Percentiles rank a stretch among this genome's conserved stretches.
These are phyloP conservation scores for Ariopsis seemanni DNA, from an alignment of 2,113 vertebrate genomes.

Conservation along the genomic window DNA sequence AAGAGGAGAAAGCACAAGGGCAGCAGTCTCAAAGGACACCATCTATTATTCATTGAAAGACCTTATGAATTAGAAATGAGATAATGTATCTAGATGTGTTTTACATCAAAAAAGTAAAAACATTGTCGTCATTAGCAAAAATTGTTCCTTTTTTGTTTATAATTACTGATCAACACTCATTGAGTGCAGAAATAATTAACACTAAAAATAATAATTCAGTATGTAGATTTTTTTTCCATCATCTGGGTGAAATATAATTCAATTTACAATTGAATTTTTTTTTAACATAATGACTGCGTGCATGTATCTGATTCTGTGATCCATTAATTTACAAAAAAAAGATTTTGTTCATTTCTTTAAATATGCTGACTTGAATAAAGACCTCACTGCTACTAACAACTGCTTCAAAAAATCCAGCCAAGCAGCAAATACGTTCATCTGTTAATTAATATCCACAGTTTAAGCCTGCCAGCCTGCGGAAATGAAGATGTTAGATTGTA, in stretches of 20 bases:
- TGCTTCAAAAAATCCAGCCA: conserved; percentile 26
- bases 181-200: not conserved
- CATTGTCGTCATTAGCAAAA: conserved; percentile 52
- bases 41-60: conserved; percentile 76
- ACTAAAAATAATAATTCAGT: not conserved
- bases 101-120: conserved; percentile 68
- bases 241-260: not conserved
- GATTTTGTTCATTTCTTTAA: not conserved
- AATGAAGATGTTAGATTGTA: conserved; percentile 49
- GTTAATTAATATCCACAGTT: conserved; percentile 44
- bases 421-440: conserved; percentile 39
- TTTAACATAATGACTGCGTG: not conserved
- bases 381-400: not conserved
- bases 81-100: conserved; percentile 70
- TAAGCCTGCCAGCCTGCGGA: conserved; percentile 23
- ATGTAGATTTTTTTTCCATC: not conserved
- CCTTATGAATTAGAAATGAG: conserved; percentile 71
- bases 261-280: not conserved
- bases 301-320: not conserved
- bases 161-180: not conserved
- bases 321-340: not conserved
- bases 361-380: not conserved
- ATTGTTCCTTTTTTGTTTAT: conserved; percentile 23
- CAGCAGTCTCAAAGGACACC: conserved; percentile 65
- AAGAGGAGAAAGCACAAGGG: conserved; percentile 62